Evolutionary conservation across 2,797 vertebrate species (phyloP).

Genomic region (Oreochromis mossambicus): DNA sequence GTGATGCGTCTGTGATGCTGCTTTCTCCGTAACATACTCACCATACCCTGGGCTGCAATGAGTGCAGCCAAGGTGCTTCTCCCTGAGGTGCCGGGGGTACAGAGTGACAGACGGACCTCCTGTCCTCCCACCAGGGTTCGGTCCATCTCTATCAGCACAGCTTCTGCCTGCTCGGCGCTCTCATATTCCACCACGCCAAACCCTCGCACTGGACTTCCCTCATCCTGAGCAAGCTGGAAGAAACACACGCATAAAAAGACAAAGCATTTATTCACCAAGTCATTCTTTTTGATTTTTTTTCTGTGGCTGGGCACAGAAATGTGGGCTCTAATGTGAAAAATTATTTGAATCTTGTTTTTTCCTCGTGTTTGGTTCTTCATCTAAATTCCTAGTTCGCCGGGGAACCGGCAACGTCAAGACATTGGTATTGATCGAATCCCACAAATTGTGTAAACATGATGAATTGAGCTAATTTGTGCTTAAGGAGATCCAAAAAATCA

Average conservation of each 20-base stretch:
- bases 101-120: conserved; percentile 88
- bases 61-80: conserved; percentile 92
- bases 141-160: conserved; percentile 79
- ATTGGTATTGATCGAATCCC: neutral
- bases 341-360: neutral
- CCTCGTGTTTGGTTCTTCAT: neutral
- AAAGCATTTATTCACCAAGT: neutral
- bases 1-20: neutral
- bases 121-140: conserved; percentile 78
- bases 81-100: conserved; percentile 91
- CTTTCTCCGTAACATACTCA: conserved; percentile 68
- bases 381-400: neutral
- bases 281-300: neutral
- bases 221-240: conserved; percentile 89
- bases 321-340: neutral
- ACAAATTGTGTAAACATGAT: neutral
- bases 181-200: conserved; percentile 94
- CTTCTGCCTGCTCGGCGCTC: conserved; percentile 87
- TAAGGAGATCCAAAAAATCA: neutral
- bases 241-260: neutral
- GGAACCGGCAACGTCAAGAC: neutral
- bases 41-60: conserved; percentile 93
- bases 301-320: neutral
- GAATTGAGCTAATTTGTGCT: neutral
- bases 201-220: conserved; percentile 83